phyloP scores from a whole-genome alignment of 2,797 vertebrate genomes.

The Notolabrus celidotus region DNA sequence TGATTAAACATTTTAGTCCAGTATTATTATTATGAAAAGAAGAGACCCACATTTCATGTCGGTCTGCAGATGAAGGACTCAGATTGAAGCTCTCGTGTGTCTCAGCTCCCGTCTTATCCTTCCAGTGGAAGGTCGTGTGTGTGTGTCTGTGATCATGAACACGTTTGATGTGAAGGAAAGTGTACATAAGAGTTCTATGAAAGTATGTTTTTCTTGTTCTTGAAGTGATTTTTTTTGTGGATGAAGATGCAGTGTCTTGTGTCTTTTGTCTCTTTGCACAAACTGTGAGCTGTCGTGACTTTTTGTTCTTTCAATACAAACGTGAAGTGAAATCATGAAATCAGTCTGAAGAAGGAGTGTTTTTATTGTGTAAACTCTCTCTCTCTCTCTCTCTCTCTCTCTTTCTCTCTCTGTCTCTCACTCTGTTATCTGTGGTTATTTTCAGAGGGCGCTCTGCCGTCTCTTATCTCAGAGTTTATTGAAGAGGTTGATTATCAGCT shows the following conservation, averaged over 20 bases:
- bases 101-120: neutral
- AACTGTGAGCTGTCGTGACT: conserved; percentile 32
- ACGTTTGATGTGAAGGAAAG: conserved; percentile 24
- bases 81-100: no score
- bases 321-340: neutral
- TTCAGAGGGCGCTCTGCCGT: conserved; percentile 33
- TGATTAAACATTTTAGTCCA: no score
- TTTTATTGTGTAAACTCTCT: no score
- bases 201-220: conserved; percentile 35
- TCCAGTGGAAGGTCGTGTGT: conserved; percentile 32
- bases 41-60: no score
- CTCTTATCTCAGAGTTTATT: conserved; percentile 70
- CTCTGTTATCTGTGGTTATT: conserved; percentile 63
- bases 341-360: no score
- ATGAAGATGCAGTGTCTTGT: conserved; percentile 28
- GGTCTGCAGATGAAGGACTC: no score
- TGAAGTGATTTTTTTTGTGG: conserved; percentile 13
- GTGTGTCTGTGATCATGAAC: conserved; percentile 11
- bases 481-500: conserved; percentile 78
- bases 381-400: neutral
- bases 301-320: conserved; percentile 38
- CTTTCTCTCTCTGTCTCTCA: no score
- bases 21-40: no score
- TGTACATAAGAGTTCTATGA: conserved; percentile 81
- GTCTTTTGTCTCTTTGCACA: conserved; percentile 58